phyloP scores from a whole-genome alignment of 2,113 vertebrate species.

The Chionis minor region DNA sequence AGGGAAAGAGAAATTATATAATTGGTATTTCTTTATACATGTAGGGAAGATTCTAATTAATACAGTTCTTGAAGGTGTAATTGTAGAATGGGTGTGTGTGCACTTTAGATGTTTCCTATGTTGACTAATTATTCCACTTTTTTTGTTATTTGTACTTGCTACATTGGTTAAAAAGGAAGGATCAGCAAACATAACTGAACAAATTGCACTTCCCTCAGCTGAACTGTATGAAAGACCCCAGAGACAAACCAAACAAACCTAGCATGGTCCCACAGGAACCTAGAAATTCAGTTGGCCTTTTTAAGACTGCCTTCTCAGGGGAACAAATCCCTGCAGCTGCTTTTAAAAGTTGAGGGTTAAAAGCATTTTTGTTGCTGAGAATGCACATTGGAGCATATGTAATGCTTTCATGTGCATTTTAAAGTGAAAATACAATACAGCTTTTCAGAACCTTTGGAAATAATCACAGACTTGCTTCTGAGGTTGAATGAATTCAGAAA shows the following conservation, averaged over 20 bases:
- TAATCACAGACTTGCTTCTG: not conserved
- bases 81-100: not conserved
- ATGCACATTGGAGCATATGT: conserved; percentile 33
- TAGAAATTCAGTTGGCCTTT: conserved; percentile 34
- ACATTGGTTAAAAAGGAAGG: conserved; percentile 37
- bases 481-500: conserved; percentile 10
- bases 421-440: conserved; percentile 50
- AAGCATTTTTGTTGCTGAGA: conserved; percentile 62
- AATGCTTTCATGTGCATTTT: conserved; percentile 54
- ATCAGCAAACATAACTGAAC: conserved; percentile 56
- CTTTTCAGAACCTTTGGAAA: conserved; percentile 33
- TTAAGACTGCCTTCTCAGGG: conserved; percentile 36
- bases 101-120: not conserved
- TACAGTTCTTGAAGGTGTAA: not conserved
- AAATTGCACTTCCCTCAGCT: conserved; percentile 56
- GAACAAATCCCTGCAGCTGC: conserved; percentile 53
- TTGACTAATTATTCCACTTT: not conserved
- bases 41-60: not conserved
- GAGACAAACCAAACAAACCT: conserved; percentile 43
- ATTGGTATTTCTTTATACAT: not conserved
- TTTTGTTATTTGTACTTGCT: not conserved
- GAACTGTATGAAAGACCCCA: conserved; percentile 35
- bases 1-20: not conserved
- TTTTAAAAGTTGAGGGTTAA: conserved; percentile 63
- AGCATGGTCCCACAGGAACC: conserved; percentile 12